These are phyloP conservation scores for Pseudomyrmex flavicornis DNA, from an alignment of 1,140 invertebrate genomes.

Conservation along the genomic window DNA sequence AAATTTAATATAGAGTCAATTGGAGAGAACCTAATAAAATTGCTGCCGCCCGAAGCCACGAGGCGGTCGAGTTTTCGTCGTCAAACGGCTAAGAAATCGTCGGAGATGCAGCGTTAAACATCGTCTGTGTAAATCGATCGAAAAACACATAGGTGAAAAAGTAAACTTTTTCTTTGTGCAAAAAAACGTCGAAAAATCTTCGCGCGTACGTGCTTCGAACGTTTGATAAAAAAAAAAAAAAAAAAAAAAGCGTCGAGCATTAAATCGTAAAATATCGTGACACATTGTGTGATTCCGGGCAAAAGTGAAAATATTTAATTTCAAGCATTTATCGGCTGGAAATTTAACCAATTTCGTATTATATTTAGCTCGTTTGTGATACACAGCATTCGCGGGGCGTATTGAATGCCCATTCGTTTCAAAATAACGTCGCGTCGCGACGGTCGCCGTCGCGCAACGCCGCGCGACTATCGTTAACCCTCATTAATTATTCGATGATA, in stretches of 20 bases:
- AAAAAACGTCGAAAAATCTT: conserved; percentile 9
- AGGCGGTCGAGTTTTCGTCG: conserved; percentile 56
- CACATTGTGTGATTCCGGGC: no score
- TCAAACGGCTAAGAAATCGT: conserved; percentile 81
- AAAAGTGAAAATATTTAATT: background rate
- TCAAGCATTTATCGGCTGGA: background rate
- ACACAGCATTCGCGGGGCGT: background rate
- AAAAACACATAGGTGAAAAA: conserved; percentile 62
- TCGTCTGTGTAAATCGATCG: conserved; percentile 80
- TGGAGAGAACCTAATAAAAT: conserved; percentile 84
- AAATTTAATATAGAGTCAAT: conserved; percentile 85
- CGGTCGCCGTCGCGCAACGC: conserved; percentile 36
- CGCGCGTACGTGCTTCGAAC: conserved; percentile 39
- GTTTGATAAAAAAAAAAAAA: conserved; percentile 55
- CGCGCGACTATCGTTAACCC: conserved; percentile 58
- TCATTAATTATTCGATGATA: conserved; percentile 64
- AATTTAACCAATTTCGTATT: background rate
- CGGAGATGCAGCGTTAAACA: conserved; percentile 82
- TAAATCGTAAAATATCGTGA: background rate
- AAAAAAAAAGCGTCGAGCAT: background rate
- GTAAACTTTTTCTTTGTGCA: conserved; percentile 21
- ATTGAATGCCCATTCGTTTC: conserved; percentile 34
- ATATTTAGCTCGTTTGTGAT: conserved; percentile 18
- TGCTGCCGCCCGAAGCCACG: conserved; percentile 79
- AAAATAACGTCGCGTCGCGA: conserved; percentile 27